phyloP scores from a whole-genome alignment of 2,113 vertebrate species.

The Anser cygnoides region DNA sequence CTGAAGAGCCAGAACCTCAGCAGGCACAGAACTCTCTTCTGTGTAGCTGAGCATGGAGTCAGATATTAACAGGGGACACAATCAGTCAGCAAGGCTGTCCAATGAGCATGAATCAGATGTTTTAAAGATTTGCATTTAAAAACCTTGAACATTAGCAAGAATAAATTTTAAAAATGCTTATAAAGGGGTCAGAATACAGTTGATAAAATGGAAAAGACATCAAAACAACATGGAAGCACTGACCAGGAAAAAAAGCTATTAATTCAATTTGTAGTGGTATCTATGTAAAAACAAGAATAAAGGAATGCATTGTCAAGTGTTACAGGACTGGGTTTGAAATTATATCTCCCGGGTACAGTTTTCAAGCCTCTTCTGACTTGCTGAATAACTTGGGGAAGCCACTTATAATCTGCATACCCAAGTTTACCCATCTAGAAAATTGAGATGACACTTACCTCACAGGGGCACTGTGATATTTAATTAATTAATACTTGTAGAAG shows the following conservation, averaged over 20 bases:
- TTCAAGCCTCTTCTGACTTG: neutral
- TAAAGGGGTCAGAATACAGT: neutral
- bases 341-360: neutral
- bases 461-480: constrained; percentile 49
- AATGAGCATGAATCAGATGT: neutral
- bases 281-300: constrained; percentile 12
- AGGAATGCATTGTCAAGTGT: neutral
- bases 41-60: neutral
- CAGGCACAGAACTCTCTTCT: neutral
- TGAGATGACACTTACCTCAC: constrained; percentile 50
- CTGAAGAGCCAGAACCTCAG: constrained; percentile 16
- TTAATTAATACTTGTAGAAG: constrained; percentile 59
- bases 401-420: constrained; percentile 36
- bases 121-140: neutral
- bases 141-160: neutral
- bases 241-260: neutral
- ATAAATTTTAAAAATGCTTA: neutral
- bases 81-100: neutral
- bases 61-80: neutral
- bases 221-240: neutral
- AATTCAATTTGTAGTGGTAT: constrained; percentile 3
- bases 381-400: constrained; percentile 23
- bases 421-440: constrained; percentile 58
- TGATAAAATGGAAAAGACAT: neutral
- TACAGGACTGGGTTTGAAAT: neutral